Evolutionary conservation across 2,888 invertebrate genomes (phyloP).

Genomic region (Thera obeliscata): DNA sequence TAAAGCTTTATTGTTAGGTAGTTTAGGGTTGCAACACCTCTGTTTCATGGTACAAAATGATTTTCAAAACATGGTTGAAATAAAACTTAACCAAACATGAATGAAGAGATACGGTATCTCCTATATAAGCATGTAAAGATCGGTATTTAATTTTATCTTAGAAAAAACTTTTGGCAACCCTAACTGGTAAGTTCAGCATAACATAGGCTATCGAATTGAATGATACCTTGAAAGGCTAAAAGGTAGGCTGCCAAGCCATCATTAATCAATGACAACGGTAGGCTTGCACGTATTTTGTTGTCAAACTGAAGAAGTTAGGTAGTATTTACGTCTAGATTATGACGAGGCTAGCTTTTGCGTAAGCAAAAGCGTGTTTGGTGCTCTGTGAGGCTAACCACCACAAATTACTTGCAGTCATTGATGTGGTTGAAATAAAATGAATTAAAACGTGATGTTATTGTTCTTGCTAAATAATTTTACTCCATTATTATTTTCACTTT

Average conservation of each 20-base stretch:
- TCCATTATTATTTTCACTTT: background rate
- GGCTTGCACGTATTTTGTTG: slow-evolving; percentile 43
- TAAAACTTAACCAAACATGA: no score
- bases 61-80: no score
- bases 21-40: slow-evolving; percentile 8
- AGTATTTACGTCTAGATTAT: slow-evolving; percentile 31
- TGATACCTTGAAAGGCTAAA: slow-evolving; percentile 25
- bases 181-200: slow-evolving; percentile 12
- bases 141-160: background rate
- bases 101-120: no score
- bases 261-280: slow-evolving; percentile 49
- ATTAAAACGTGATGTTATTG: background rate
- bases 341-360: no score
- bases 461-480: background rate
- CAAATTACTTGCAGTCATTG: slow-evolving; percentile 26
- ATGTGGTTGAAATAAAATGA: background rate
- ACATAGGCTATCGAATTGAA: slow-evolving; percentile 48
- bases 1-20: background rate
- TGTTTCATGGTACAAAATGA: background rate
- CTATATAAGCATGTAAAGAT: no score
- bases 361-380: no score
- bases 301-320: slow-evolving; percentile 41
- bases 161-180: slow-evolving; percentile 9
- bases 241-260: slow-evolving; percentile 34
- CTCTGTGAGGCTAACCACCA: slow-evolving; percentile 27